These are phyloP conservation scores for Limnodromus scolopaceus DNA, from an alignment of 2,797 vertebrate genomes.

Conservation along the genomic window DNA sequence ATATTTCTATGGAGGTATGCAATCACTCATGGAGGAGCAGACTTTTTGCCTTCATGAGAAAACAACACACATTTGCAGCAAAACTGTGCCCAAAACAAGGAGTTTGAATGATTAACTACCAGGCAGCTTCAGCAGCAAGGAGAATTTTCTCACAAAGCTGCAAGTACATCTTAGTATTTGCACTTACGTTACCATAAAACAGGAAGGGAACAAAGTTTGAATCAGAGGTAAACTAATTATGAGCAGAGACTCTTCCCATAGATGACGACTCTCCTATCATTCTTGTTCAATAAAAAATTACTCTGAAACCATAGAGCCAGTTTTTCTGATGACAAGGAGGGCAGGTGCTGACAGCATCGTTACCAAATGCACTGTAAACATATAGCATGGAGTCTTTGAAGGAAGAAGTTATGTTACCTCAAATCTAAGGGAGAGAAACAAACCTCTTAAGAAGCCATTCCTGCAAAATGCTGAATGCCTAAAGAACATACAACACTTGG, in stretches of 20 bases:
- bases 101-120: neutral
- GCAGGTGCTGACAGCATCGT: neutral
- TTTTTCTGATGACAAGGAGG: neutral
- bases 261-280: neutral
- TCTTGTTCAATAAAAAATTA: neutral
- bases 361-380: neutral
- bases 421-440: neutral
- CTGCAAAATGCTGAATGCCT: neutral
- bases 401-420: neutral
- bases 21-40: neutral
- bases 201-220: neutral
- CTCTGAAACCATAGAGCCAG: neutral
- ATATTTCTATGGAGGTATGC: neutral
- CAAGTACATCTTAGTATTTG: neutral
- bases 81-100: neutral
- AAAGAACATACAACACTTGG: neutral
- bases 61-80: neutral
- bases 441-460: neutral
- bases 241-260: neutral
- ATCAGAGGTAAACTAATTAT: neutral
- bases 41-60: neutral
- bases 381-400: neutral
- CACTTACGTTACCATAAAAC: neutral
- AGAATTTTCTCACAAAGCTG: neutral
- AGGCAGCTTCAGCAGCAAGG: neutral